Evolutionary conservation across 2,888 invertebrate genomes (phyloP), one percentile per base, ranked within the genome.

Genomic region (Tipula helvola): DNA sequence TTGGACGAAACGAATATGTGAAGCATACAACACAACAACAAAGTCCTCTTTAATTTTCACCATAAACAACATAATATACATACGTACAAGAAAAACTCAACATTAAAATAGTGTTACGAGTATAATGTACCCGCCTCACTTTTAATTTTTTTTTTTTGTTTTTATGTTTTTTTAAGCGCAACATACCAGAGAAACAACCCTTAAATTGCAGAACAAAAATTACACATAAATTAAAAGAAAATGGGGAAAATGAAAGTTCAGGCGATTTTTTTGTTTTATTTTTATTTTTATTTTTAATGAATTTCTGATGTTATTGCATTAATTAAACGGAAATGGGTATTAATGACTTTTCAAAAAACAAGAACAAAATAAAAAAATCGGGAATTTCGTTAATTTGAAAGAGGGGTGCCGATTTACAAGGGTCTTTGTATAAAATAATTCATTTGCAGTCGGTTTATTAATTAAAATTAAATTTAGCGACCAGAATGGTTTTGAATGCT

Each of bases 281-380:
- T 57, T 57, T 57, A n/a, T 16, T 57, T 57, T 57, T 57, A 10
- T 18, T 28, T 28, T 71, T 71, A 71, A 71, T 71, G 71, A 71
- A 71, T 71, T 71, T 71, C 71, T 71, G 71, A 71, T 71, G 71
- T 71, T 71, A 71, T 71, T 71, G 71, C 71, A 71, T 71, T 71
- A 71, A 28, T 71, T 28, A 71, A 71, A 71, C 71, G 71, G 71
- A 71, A 71, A 71, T 71, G 71, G 71, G 28, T n/a, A 71, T 71
- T 71, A 71, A 71, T 71, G 71, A 71, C 28, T 71, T 71, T 71
- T 10, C 71, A 71, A 71, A 71, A 7, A 71, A 71, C 0, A 18
- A 57, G 1, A 57, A 18, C 5, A 71, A 71, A 57, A 18, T 2
- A 71, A 71, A 28, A 57, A 71, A 71, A 7, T 28, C 28, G 8